Base-by-base conservation (phyloP, 2,113 vertebrate genomes). In the Neogobius melanostomus region DNA sequence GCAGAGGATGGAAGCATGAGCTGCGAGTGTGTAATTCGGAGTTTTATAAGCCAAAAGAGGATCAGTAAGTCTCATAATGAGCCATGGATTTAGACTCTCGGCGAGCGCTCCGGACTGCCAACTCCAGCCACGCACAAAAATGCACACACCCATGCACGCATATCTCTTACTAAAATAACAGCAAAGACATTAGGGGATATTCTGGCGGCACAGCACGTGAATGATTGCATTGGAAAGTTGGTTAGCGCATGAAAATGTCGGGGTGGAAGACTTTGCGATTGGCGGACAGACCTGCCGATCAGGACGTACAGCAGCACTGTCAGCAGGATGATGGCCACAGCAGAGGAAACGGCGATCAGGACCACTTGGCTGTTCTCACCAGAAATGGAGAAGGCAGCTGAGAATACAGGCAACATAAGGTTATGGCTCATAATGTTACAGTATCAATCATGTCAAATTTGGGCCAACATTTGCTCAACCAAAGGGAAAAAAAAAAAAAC, bases 341-440 rank as follows among this genome's bases (percentile, higher is more conserved):
- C 95, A 0, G 95, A 94, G 76, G 96, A 97, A 81, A 99, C 95
- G 87, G 96, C 96, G 64, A 98, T 98, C 91, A 99, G 90, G 57
- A 98, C 94, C 6, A 98, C 96, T 82, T 99, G 97, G 90, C 96
- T 98, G 61, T 93, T 98, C 91, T 98, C 97, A 65, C 97, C 94
- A 66, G 97, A 97, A 88, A 99, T 99, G 71, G 97, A 99, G 90
- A 99, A 99, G 28, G 97, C 97, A 94, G 94, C 76, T 90, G 89
- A 83, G 83, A 10, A 80, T 59, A 72, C 15, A 17, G 80, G 6
- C 80, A 47, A 6, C 48, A 83, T 4, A 82, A 45, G 6, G 45
- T 76, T 36, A 72, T 8, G 28, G 61, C 11, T 17, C 9, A 54
- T 16, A 56, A 8, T 3, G 8, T 45, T 64, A 15, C 60, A 9